Evolutionary conservation across 23 tunicate species (phyloP), one percentile per base, ranked within the genome.

Genomic region (Styela clava): DNA sequence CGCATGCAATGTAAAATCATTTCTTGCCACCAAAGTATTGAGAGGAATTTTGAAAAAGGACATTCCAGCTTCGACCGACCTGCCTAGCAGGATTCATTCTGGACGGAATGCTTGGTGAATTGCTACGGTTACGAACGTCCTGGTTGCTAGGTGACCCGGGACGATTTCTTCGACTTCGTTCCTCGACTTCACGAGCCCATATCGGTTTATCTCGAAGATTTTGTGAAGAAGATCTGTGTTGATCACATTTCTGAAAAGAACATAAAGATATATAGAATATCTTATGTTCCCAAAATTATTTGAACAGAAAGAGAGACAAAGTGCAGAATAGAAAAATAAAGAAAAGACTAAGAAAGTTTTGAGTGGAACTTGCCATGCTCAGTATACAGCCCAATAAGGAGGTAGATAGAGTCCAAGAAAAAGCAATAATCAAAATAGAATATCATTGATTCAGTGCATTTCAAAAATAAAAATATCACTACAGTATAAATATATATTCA

Each of bases 161-260:
- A 2, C 97, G 87, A 61, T 91, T 91, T 69, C 79, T 44, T 33
- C 73, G 89, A 70, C 86, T 86, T 64, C 97, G 36, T 30, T 91
- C 97, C 37, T 91, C 97, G 61, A 91, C 79, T 52, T 85, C 79
- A 30, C 74, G 74, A 19, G 97, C 97, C 97, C 97, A 91, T 20
- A 74, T 81, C 35, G 97, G 97, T 52, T 91, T 83, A n/a, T 91
- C 90, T 22, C 97, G 63, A 24, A 21, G 63, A 5, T 83, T 78
- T 33, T 34, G 79, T 34, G 62, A 32, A 26, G 27, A 31, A 29
- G 35, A 19, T 21, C 77, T 33, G 16, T 71, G 77, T 32, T 33
- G 35, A 3, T 71, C 77, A 22, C 35, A 71, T 34, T 34, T 27
- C 77, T 71, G 71, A 26, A 28, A 25, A 5, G 71, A 65, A 65